phyloP scores from a whole-genome alignment of 2,888 invertebrate genomes.

The Callimorpha dominula region DNA sequence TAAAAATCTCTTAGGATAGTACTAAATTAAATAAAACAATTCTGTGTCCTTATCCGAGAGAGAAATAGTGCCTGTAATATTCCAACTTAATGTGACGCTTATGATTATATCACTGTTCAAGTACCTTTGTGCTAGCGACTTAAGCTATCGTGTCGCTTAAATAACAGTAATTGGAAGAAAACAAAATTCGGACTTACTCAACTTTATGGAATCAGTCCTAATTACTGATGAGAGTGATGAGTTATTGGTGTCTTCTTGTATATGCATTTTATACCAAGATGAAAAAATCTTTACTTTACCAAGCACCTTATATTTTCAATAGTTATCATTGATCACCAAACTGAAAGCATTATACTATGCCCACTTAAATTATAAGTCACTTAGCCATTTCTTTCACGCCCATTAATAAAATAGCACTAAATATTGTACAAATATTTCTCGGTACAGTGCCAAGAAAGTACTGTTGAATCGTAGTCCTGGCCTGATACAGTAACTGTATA shows the following conservation, averaged over 20 bases:
- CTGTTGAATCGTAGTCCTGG: too few species aligned
- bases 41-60: conserved; percentile 63
- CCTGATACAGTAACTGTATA: too few species aligned
- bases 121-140: conserved; percentile 63
- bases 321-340: background rate
- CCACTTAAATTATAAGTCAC: too few species aligned
- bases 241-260: background rate
- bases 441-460: too few species aligned
- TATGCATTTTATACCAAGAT: background rate
- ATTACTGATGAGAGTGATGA: background rate
- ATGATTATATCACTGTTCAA: conserved; percentile 67
- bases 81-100: conserved; percentile 66
- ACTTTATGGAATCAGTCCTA: conserved; percentile 15
- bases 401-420: too few species aligned
- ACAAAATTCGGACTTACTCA: conserved; percentile 58
- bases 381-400: too few species aligned
- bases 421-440: too few species aligned
- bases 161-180: conserved; percentile 65
- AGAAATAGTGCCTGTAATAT: conserved; percentile 69
- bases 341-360: too few species aligned
- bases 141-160: conserved; percentile 62
- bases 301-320: background rate
- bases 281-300: background rate
- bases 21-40: conserved; percentile 65
- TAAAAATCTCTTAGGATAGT: conserved; percentile 47